Base-by-base conservation (phyloP, 1,140 invertebrate genomes). In the Triops longicaudatus region DNA sequence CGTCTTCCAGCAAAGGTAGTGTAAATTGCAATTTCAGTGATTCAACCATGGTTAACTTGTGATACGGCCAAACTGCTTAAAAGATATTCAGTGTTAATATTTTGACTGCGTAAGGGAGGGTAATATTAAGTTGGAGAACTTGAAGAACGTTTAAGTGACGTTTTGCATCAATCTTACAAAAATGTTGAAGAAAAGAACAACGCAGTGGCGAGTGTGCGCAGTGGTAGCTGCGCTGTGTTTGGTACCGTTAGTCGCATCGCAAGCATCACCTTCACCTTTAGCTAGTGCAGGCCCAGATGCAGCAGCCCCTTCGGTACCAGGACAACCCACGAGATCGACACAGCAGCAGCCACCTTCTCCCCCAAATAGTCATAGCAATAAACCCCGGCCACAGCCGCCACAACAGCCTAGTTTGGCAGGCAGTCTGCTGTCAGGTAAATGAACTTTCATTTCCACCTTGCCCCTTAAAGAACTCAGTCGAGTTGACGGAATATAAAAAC, bases 331-430 rank as follows among this genome's bases (percentile, higher is more conserved):
- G 50, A 63, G 50, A 63, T 63, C 50, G 50, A 2, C 31, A 7
- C 31, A 37, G 31, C 31, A 7, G 31, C 31, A 37, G 31, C 50
- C 50, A 63, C 17, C 50, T n/a, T 22, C 50, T 6, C 17, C 50
- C 50, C 50, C 50, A n/a, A 63, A 17, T 63, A 22, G 50, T 63
- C 50, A 63, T 9, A 9, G 10, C 14, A 63, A 63, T 63, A 63
- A 63, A 63, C 50, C 50, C 17, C 14, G 50, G 17, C 50, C 50
- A 63, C 50, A 63, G 50, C 50, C 50, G 50, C 50, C 50, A 63
- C 50, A 63, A 63, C 50, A 63, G 50, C 50, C 50, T 63, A 63
- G 50, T 63, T 63, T 63, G 50, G 50, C 50, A 63, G 50, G 50
- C n/a, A 63, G 50, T 22, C 50, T 63, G 22, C 50, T 63, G 50